Evolutionary conservation across 1,140 invertebrate genomes (phyloP).

Genomic region (Archegozetes longisetosus): DNA sequence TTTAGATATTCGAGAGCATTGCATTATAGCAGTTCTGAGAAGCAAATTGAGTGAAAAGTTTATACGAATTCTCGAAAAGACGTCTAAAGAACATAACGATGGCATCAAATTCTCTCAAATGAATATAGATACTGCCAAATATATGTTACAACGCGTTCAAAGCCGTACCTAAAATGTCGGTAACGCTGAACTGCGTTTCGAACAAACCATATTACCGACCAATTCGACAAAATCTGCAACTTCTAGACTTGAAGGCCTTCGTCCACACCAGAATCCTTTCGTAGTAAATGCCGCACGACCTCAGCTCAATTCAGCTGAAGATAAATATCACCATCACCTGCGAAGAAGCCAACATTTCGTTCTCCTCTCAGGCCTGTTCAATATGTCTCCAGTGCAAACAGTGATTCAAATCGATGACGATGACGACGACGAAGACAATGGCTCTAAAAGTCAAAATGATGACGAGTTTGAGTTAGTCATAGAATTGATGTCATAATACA

Average conservation of each 20-base stretch:
- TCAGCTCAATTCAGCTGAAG: background rate
- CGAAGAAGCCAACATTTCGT: background rate
- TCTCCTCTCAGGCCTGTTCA: background rate
- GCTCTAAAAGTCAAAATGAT: background rate
- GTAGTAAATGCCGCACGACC: background rate
- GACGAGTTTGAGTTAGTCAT: background rate
- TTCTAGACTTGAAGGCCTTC: background rate
- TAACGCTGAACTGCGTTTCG: no score
- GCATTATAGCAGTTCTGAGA: background rate
- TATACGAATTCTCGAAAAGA: no score
- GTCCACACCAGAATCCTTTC: background rate
- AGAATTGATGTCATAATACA: no score
- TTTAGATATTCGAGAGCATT: background rate
- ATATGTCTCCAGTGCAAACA: background rate
- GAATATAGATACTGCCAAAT: no score
- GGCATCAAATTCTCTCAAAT: no score
- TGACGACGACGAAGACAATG: conserved; percentile 2
- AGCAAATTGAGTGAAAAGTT: no score
- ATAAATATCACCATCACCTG: background rate
- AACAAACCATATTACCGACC: no score
- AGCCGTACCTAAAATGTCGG: no score
- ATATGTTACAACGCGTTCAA: no score
- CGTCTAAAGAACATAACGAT: no score
- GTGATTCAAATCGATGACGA: conserved; percentile 12
- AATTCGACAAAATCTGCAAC: no score